Evolutionary conservation across 2,797 vertebrate genomes (phyloP).

Genomic region (Halcyon leucocephala): DNA sequence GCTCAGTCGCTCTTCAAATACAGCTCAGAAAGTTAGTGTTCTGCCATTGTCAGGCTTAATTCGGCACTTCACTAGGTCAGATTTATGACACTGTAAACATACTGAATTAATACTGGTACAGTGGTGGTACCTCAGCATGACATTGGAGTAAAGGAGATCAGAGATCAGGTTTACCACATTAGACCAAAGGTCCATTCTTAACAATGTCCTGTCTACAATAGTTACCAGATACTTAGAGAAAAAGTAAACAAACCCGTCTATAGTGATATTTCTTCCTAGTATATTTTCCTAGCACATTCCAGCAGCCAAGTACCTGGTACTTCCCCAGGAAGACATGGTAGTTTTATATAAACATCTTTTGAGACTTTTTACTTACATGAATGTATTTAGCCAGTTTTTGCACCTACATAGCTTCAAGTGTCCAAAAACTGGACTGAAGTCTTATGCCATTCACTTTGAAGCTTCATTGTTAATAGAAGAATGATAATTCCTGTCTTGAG

Average conservation of each 20-base stretch:
- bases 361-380: background rate
- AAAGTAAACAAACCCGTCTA: background rate
- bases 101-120: background rate
- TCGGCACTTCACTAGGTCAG: background rate
- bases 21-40: conserved; percentile 15
- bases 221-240: background rate
- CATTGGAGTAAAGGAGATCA: background rate
- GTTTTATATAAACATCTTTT: background rate
- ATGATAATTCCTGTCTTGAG: background rate
- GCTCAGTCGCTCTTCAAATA: background rate
- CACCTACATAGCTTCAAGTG: background rate
- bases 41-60: background rate
- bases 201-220: background rate
- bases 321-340: background rate
- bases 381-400: background rate
- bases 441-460: background rate
- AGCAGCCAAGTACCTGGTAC: background rate
- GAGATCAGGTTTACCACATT: background rate
- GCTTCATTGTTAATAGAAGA: background rate
- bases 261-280: background rate
- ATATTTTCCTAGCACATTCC: background rate
- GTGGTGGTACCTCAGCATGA: background rate
- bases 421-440: background rate
- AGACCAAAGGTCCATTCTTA: background rate
- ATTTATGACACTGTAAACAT: conserved; percentile 24